Evolutionary conservation across 2,888 invertebrate genomes (phyloP).

Genomic region (Rotaria macrura): DNA sequence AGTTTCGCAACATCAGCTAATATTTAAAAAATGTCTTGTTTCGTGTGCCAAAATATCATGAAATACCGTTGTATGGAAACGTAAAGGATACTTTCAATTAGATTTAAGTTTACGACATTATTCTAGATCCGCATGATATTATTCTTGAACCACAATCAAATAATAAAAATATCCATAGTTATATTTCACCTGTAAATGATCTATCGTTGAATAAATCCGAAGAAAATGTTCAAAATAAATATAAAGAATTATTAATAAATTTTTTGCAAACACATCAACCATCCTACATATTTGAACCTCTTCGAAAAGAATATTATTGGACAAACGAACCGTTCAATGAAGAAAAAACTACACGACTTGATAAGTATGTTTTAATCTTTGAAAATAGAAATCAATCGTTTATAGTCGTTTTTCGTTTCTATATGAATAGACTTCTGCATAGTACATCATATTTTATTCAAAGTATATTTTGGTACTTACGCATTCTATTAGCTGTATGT

Average conservation of each 20-base stretch:
- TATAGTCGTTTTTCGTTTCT: background rate
- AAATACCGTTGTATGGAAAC: no score
- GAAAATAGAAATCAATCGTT: no score
- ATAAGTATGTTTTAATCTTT: background rate
- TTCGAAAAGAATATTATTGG: constrained; percentile 1
- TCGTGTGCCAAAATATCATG: no score
- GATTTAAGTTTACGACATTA: no score
- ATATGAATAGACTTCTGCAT: background rate
- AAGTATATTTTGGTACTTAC: background rate
- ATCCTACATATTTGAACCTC: background rate
- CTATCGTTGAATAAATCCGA: background rate
- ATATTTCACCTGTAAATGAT: background rate
- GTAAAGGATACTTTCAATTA: no score
- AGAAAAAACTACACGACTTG: background rate
- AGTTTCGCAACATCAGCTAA: no score
- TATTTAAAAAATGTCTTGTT: no score
- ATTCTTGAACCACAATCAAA: no score
- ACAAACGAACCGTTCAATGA: background rate
- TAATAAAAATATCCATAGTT: background rate
- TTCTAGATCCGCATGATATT: no score
- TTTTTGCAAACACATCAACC: background rate
- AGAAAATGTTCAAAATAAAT: background rate
- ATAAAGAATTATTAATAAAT: background rate
- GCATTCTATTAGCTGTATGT: background rate
- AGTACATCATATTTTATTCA: background rate